Evolutionary conservation across 2,113 vertebrate species (phyloP).

Genomic region (Mus pahari): DNA sequence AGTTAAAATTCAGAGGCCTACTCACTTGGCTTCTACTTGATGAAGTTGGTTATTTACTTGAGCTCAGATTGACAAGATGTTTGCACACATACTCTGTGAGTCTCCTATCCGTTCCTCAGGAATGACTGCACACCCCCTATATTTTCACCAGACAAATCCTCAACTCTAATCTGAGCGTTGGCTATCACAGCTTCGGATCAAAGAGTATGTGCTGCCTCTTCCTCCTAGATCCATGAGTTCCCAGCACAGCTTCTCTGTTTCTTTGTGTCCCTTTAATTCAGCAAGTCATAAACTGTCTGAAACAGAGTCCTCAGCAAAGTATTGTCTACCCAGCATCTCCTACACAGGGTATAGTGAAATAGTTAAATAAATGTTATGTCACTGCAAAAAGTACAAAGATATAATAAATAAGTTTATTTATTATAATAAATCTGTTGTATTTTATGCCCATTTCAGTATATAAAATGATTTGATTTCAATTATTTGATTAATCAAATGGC

Average conservation of each 20-base stretch:
- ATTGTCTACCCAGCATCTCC: not conserved
- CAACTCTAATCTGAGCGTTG: not conserved
- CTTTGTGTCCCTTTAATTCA: not conserved
- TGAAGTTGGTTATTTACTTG: constrained; percentile 30
- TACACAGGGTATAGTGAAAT: not conserved
- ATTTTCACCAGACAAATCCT: not conserved
- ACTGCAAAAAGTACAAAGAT: not conserved
- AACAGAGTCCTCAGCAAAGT: not conserved
- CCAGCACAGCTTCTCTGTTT: too few species aligned
- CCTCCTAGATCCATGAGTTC: not conserved
- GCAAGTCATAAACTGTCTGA: not conserved
- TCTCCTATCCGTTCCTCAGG: not conserved
- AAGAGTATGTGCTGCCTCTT: not conserved
- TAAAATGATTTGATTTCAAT: not conserved
- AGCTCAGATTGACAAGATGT: not conserved
- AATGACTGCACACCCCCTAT: not conserved
- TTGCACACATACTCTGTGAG: not conserved
- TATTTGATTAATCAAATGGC: not conserved
- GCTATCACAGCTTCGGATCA: not conserved
- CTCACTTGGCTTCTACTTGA: constrained; percentile 70
- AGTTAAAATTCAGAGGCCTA: not conserved
- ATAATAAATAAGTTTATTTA: too few species aligned
- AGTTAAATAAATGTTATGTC: not conserved
- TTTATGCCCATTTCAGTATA: not conserved
- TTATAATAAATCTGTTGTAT: not conserved